Percentiles rank a stretch among this genome's conserved stretches.
Evolutionary conservation across 2,888 invertebrate genomes (phyloP).

Genomic region (Mycogona germanica): DNA sequence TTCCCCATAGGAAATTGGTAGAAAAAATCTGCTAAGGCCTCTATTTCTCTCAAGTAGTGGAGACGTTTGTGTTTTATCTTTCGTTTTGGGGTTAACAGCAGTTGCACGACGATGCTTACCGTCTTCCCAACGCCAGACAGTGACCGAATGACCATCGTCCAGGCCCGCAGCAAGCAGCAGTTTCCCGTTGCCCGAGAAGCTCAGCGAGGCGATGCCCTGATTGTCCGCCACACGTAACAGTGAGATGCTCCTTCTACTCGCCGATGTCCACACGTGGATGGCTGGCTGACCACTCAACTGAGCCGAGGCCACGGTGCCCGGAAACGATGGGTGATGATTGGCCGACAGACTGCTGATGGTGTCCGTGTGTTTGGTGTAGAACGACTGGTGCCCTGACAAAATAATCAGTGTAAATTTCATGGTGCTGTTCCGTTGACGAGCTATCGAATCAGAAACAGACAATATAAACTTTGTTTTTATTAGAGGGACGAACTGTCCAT

Average conservation of each 20-base stretch:
- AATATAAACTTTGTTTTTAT: too few relatives aligned
- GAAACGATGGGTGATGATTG: constrained; percentile 9
- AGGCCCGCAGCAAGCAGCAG: constrained; percentile 35
- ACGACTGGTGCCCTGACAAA: constrained; percentile 49
- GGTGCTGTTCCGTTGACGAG: too few relatives aligned
- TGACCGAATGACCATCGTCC: constrained; percentile 36
- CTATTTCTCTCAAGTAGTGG: too few relatives aligned
- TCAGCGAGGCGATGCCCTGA: constrained; percentile 32
- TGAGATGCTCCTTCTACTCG: constrained; percentile 31
- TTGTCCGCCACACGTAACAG: constrained; percentile 35
- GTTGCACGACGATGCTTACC: constrained; percentile 34
- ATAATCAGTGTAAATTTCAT: background rate
- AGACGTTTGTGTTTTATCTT: too few relatives aligned
- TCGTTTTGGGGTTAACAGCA: too few relatives aligned
- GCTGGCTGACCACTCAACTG: constrained; percentile 36
- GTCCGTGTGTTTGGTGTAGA: constrained; percentile 67
- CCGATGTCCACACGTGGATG: constrained; percentile 37
- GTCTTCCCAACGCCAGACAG: constrained; percentile 39
- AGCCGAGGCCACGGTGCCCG: constrained; percentile 32
- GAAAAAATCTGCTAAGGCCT: too few relatives aligned
- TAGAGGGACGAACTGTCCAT: too few relatives aligned
- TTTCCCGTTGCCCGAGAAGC: constrained; percentile 34
- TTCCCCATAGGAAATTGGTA: too few relatives aligned
- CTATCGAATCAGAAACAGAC: too few relatives aligned
- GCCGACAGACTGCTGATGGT: constrained; percentile 61